Percentiles rank a stretch among this genome's conserved stretches.
These are phyloP conservation scores for Palythoa grandis DNA, from an alignment of 92 coral and sea anemone genomes.

Conservation along the genomic window DNA sequence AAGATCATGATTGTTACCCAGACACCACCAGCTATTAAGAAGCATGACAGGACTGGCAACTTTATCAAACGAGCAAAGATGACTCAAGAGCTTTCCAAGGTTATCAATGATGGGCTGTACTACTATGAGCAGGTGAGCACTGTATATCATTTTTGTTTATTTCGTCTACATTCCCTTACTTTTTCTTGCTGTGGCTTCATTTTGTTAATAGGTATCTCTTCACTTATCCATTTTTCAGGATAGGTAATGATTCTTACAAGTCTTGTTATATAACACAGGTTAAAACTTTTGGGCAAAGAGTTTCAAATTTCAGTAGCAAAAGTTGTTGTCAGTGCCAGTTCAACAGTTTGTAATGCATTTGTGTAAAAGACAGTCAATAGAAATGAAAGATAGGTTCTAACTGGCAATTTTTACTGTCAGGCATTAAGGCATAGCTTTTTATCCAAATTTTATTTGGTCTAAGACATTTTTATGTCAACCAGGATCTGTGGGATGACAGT, in stretches of 20 bases:
- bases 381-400: too few relatives aligned
- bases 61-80: slow-evolving; percentile 87
- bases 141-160: neutral
- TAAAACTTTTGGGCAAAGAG: too few relatives aligned
- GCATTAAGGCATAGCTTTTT: too few relatives aligned
- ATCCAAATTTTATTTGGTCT: neutral
- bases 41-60: slow-evolving; percentile 97
- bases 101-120: slow-evolving; percentile 95
- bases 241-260: too few relatives aligned
- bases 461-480: neutral
- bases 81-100: slow-evolving; percentile 88
- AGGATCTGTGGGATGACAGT: slow-evolving; percentile 99
- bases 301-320: too few relatives aligned
- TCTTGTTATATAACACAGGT: too few relatives aligned
- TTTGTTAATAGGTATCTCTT: too few relatives aligned
- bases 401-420: too few relatives aligned
- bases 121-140: slow-evolving; percentile 89
- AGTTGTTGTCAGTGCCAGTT: too few relatives aligned
- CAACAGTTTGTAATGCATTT: too few relatives aligned
- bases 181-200: neutral
- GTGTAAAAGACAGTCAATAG: too few relatives aligned
- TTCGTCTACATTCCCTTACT: neutral
- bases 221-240: too few relatives aligned
- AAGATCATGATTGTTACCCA: slow-evolving; percentile 98
- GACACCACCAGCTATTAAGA: slow-evolving; percentile 97